Conservation (phyloP, 2,888 invertebrate genomes). For the Lathronympha strigana region DNA sequence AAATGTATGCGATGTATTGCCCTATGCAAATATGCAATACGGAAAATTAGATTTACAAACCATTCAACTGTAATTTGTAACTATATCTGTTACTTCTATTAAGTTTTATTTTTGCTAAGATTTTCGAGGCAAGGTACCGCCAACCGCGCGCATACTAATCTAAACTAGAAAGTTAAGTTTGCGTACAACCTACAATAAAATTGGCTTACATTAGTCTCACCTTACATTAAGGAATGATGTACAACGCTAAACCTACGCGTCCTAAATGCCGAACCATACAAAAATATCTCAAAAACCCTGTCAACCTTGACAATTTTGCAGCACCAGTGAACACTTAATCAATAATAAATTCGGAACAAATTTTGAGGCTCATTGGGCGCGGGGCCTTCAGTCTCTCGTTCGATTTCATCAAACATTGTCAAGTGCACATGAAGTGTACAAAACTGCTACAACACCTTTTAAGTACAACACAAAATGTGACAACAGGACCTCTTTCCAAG, state of each 20-base stretch:
- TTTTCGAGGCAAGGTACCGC: constrained; percentile 3
- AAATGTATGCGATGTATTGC: not conserved
- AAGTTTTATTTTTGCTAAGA: too few relatives aligned
- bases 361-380: constrained; percentile 30
- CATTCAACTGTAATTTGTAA: too few relatives aligned
- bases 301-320: constrained; percentile 67
- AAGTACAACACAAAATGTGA: constrained; percentile 56
- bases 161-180: constrained; percentile 56
- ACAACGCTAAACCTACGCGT: constrained; percentile 58
- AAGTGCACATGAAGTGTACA: constrained; percentile 33
- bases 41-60: too few relatives aligned
- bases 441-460: constrained; percentile 45
- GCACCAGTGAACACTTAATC: constrained; percentile 75
- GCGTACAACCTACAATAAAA: constrained; percentile 57
- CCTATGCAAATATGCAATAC: too few relatives aligned
- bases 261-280: constrained; percentile 59
- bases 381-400: constrained; percentile 24
- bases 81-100: too few relatives aligned
- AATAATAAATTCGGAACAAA: constrained; percentile 56
- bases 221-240: constrained; percentile 72
- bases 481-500: constrained; percentile 47
- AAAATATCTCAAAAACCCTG: constrained; percentile 71
- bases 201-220: constrained; percentile 68
- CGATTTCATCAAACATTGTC: constrained; percentile 37
- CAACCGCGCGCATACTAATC: constrained; percentile 22